Conservation (phyloP, 2,113 vertebrate genomes). For the Hypomesus transpacificus region DNA sequence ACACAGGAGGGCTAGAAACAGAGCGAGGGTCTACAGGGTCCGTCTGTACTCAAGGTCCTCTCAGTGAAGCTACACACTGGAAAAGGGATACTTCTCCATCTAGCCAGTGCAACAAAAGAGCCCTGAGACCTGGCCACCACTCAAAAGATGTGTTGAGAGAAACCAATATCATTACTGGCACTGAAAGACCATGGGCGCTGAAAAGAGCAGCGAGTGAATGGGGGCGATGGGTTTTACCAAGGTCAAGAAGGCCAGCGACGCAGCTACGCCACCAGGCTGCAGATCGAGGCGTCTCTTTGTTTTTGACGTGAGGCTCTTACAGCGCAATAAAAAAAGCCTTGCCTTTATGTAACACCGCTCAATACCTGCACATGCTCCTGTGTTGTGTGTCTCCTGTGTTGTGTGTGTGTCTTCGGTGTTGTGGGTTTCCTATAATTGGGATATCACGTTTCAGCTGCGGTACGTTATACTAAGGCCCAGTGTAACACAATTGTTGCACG, state of each 20-base stretch:
- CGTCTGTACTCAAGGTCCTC: constrained; percentile 16
- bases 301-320: constrained; percentile 46
- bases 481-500: too few relatives aligned
- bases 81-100: constrained; percentile 56
- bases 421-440: too few relatives aligned
- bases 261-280: constrained; percentile 44
- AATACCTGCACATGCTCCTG: too few relatives aligned
- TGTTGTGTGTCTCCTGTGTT: too few relatives aligned
- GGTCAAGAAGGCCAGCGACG: constrained; percentile 49
- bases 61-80: constrained; percentile 28
- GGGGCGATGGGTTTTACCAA: constrained; percentile 35
- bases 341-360: constrained; percentile 14
- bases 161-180: constrained; percentile 68
- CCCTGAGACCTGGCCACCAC: constrained; percentile 49
- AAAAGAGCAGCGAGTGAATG: constrained; percentile 59
- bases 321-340: constrained; percentile 21
- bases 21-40: constrained; percentile 40
- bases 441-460: too few relatives aligned
- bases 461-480: too few relatives aligned
- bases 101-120: constrained; percentile 60
- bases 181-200: constrained; percentile 45
- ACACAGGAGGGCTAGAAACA: constrained; percentile 49
- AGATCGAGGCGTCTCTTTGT: constrained; percentile 58
- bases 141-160: constrained; percentile 67
- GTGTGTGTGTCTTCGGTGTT: too few relatives aligned